Base-by-base conservation (phyloP, 30 jellyfish, hydroid and myxozoan genomes). In the Hydra vulgaris region DNA sequence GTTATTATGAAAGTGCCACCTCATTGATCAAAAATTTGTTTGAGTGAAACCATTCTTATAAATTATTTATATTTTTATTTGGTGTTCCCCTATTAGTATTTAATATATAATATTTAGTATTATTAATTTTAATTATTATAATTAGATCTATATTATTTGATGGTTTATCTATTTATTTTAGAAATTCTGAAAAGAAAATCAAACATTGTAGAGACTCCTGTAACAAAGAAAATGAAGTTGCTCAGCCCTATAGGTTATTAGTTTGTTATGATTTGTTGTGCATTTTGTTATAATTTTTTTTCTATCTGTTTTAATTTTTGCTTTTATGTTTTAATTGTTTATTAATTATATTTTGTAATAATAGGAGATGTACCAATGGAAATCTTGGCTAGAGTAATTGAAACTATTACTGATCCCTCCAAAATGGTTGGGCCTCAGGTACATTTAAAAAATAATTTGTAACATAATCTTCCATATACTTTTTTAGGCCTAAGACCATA, bases 371-470 rank as follows among this genome's bases (percentile, higher is more conserved):
- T 90, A 8, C 87, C 89, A 18, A 82, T 83, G 90, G 95, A 85
- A 55, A 89, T 90, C 26, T 76, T 90, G 17, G 89, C 97, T 1
- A 79, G 73, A 61, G 84, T 90, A 12, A 70, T 90, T 8, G 86
- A 88, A 17, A 80, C 83, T 15, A 85, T 88, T 20, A 74, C 95
- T 0, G 97, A 90, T 74, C 95, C 95, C 16, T 81, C 79, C 7
- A 90, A 90, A 82, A 90, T 90, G 97, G 87, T 90, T 23, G 97
- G 97, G 54, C 97, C 97, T 19, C 96, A 90, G 97, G 97, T 90
- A 77, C 22, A 77, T 20, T 22, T 7, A 26, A 17, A 73, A 8
- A 18, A 17, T 18, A 52, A 0, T 53, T 78, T 23, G 1, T 18
- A 17, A 26, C 21, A 67, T 18, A 12, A n/a, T 15, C 27, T 8